Conservation (phyloP, 2,113 vertebrate genomes). For the Malurus alboscapulatus region DNA sequence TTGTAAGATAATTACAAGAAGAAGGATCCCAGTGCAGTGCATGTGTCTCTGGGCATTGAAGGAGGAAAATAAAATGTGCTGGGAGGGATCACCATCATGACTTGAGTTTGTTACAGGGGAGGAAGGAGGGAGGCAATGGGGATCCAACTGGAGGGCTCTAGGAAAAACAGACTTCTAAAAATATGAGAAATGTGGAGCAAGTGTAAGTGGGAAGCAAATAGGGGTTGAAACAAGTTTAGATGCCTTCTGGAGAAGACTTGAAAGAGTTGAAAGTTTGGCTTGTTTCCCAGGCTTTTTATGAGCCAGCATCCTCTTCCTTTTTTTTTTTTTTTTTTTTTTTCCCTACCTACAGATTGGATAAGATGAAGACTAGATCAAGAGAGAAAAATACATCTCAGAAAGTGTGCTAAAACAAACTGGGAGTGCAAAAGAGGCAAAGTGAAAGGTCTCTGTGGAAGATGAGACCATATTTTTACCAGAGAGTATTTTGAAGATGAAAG, state of each 20-base stretch:
- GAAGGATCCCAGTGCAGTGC: not conserved
- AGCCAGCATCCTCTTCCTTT: not conserved
- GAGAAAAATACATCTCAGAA: not conserved
- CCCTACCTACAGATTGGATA: fast-evolving
- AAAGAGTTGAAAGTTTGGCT: not conserved
- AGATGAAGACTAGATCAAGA: not conserved
- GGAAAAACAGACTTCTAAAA: not conserved
- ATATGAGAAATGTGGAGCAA: not conserved
- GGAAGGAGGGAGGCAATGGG: not conserved
- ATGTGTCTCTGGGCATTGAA: not conserved
- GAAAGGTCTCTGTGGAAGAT: not conserved
- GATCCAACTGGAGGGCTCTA: not conserved
- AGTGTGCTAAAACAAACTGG: not conserved
- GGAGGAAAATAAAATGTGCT: not conserved
- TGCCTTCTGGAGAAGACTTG: conserved; percentile 38
- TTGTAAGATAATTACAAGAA: not conserved
- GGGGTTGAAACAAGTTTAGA: conserved; percentile 3
- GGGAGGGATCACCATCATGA: not conserved
- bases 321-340: not conserved
- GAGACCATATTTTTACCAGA: not conserved
- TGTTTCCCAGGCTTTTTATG: not conserved
- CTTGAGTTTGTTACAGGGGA: not conserved
- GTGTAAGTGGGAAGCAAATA: not conserved
- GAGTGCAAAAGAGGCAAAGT: not conserved
- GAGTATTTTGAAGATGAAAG: not conserved